Conservation (phyloP, 2,113 vertebrate genomes). For the Syngnathoides biaculeatus region DNA sequence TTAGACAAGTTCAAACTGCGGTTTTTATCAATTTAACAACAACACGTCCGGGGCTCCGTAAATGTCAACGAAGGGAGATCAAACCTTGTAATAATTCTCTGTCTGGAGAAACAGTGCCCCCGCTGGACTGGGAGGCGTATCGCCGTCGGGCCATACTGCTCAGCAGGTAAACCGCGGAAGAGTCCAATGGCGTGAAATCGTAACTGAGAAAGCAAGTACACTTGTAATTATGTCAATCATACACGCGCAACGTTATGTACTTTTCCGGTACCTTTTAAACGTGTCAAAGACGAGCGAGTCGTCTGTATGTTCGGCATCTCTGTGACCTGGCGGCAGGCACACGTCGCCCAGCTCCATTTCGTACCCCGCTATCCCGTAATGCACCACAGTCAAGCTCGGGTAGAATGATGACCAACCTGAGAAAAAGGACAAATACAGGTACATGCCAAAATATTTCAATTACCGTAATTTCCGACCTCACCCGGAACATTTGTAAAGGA, state of each 20-base stretch:
- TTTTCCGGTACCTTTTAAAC: conserved; percentile 84
- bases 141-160: conserved; percentile 97
- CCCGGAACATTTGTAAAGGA: too few relatives aligned
- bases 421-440: background rate
- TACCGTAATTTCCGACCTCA: too few relatives aligned
- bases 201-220: conserved; percentile 71
- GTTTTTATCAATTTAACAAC: background rate
- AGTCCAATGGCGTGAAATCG: conserved; percentile 96
- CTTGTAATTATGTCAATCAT: background rate
- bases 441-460: background rate
- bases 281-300: conserved; percentile 97
- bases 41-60: too few relatives aligned
- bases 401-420: conserved; percentile 97
- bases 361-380: conserved; percentile 96
- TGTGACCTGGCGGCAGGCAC: conserved; percentile 97
- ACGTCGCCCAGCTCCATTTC: conserved; percentile 91
- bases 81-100: conserved; percentile 39
- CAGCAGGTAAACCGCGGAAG: conserved; percentile 92
- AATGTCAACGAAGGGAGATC: background rate
- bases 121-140: conserved; percentile 85
- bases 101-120: conserved; percentile 79
- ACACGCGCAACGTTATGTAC: background rate
- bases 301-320: conserved; percentile 93
- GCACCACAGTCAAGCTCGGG: conserved; percentile 96
- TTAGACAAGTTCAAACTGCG: background rate